phyloP scores from a whole-genome alignment of 2,113 vertebrate species.

The Herpetotheres cachinnans region DNA sequence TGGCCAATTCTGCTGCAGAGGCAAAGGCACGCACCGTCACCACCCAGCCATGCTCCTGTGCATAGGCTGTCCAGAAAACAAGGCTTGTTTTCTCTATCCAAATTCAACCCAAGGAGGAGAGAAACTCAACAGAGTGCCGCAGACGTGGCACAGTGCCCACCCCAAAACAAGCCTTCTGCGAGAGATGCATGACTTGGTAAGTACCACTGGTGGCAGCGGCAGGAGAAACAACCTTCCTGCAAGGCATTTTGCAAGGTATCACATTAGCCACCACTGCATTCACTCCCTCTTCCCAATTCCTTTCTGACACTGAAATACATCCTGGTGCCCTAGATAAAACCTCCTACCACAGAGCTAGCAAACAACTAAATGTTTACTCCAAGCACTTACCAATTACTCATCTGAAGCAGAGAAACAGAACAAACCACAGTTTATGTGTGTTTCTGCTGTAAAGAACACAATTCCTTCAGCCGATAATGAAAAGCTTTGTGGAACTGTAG shows the following conservation, averaged over 20 bases:
- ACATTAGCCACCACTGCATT: not conserved
- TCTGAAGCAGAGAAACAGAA: not conserved
- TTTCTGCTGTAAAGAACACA: not conserved
- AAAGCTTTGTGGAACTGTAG: not conserved
- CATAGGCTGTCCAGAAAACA: not conserved
- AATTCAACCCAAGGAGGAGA: not conserved
- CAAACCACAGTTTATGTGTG: not conserved
- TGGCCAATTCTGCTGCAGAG: not conserved
- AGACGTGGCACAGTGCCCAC: not conserved
- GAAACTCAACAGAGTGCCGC: not conserved
- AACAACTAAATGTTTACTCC: not conserved
- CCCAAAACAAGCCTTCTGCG: not conserved
- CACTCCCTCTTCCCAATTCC: not conserved
- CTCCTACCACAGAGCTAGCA: not conserved
- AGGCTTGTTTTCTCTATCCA: not conserved
- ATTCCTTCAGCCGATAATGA: not conserved
- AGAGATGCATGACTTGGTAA: not conserved
- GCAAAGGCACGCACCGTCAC: not conserved
- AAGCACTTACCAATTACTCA: not conserved
- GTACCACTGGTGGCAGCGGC: not conserved
- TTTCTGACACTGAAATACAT: not conserved
- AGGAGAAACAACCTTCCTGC: not conserved
- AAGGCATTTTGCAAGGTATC: not conserved
- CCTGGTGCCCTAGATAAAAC: not conserved
- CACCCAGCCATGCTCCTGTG: not conserved